Evolutionary conservation across 2,113 vertebrate genomes (phyloP).

Genomic region (Thermophis baileyi): DNA sequence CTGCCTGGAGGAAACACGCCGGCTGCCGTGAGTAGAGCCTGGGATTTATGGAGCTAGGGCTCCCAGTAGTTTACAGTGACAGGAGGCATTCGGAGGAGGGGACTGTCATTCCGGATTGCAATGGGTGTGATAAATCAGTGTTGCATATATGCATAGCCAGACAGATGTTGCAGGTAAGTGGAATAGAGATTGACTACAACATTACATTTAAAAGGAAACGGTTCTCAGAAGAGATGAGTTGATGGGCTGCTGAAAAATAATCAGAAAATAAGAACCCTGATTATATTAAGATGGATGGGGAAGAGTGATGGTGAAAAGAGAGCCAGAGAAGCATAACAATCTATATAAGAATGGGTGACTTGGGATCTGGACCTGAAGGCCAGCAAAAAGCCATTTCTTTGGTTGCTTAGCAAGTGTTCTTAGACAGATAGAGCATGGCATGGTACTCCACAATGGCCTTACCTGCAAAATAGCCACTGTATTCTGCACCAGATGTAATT

Average conservation of each 20-base stretch:
- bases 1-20: conserved; percentile 42
- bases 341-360: neutral
- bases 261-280: neutral
- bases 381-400: neutral
- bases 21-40: conserved; percentile 53
- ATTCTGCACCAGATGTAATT: neutral
- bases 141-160: neutral
- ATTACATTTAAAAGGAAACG: neutral
- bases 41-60: neutral
- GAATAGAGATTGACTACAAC: neutral
- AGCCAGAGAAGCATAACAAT: neutral
- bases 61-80: neutral
- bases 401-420: neutral
- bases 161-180: neutral
- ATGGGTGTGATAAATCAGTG: neutral
- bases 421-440: neutral
- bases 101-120: neutral
- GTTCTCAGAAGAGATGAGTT: neutral
- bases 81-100: neutral
- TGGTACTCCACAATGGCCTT: neutral
- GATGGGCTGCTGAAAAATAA: neutral
- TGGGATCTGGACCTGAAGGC: neutral
- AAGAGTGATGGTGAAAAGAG: neutral
- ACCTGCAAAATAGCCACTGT: neutral
- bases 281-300: neutral